Evolutionary conservation across 2,888 invertebrate genomes (phyloP).

Genomic region (Nasonovia ribisnigri): DNA sequence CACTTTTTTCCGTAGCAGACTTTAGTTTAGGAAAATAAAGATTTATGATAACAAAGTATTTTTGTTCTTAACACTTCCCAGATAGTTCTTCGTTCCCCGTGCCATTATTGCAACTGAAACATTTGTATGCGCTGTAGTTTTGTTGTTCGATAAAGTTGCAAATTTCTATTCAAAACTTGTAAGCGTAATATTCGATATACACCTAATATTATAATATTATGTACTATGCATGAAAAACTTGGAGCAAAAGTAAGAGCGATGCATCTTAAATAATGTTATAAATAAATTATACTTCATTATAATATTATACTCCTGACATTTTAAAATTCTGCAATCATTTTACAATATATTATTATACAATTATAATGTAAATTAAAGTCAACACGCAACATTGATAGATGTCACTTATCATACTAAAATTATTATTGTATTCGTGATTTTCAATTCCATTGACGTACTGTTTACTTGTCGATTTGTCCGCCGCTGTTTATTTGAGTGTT

Average conservation of each 20-base stretch:
- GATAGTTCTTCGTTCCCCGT: neutral
- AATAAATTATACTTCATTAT: neutral
- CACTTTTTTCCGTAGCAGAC: constrained; percentile 6
- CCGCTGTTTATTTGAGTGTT: neutral
- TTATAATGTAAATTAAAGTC: neutral
- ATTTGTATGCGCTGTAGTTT: constrained; percentile 6
- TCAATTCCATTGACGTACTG: neutral
- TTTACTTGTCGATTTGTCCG: neutral
- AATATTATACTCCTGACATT: neutral
- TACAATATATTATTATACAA: neutral
- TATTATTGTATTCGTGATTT: neutral
- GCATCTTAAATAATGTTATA: neutral
- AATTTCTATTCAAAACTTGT: constrained; percentile 46
- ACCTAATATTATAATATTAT: neutral
- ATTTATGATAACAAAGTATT: constrained; percentile 55
- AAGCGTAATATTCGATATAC: neutral
- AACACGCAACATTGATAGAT: neutral
- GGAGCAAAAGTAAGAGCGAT: neutral
- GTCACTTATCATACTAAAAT: neutral
- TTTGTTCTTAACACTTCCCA: neutral
- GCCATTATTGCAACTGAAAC: constrained; percentile 16
- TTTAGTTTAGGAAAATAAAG: constrained; percentile 44
- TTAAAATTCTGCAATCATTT: neutral
- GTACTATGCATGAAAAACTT: neutral
- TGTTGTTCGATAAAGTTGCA: constrained; percentile 22